Base-by-base conservation (phyloP, 2,797 vertebrate genomes). In the Fringilla coelebs region DNA sequence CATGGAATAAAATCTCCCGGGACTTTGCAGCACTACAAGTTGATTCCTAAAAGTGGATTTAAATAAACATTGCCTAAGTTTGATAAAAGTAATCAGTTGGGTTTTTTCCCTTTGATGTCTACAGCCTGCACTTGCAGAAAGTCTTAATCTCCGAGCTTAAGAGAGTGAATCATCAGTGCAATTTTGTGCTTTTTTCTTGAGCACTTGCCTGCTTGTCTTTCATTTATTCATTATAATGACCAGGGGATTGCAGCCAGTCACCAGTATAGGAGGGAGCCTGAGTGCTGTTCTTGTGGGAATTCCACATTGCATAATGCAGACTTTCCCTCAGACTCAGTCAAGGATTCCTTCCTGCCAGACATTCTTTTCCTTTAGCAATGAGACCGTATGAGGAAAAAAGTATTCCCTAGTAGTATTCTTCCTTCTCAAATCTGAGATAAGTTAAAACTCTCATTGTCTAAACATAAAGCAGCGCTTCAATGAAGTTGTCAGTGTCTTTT, bases 341-440 rank as follows among this genome's bases (percentile, higher is more conserved):
- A 95, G 61, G 57, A 77, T 67, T 93, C 17, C 73, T 94, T 96
- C 60, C 67, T 76, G 52, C 31, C 57, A 85, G 73, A 55, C 63
- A 36, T 21, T 63, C 46, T 94, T 91, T 78, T 92, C 24, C 85
- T 86, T 36, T 51, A 84, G 41, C 52, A 76, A 13, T 10, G n/a
- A 36, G 55, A 84, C 62, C 76, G 68, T 57, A 76, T 41, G 57
- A 90, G 57, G 80, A 40, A 71, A 93, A 93, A 84, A 75, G 13
- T 55, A 58, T 78, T 75, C 80, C 55, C n/a, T 40, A 4, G 21
- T 57, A 92, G 57, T 31, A 67, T 88, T 93, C 52, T 88, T 95
- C 73, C 21, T 88, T 20, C 41, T 91, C 49, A 84, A 61, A 48
- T 16, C 15, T 11, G 40, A 88, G 38, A 54, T 41, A 63, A 0